phyloP scores from a whole-genome alignment of 1,140 invertebrate genomes.

The Helicoverpa armigera region DNA sequence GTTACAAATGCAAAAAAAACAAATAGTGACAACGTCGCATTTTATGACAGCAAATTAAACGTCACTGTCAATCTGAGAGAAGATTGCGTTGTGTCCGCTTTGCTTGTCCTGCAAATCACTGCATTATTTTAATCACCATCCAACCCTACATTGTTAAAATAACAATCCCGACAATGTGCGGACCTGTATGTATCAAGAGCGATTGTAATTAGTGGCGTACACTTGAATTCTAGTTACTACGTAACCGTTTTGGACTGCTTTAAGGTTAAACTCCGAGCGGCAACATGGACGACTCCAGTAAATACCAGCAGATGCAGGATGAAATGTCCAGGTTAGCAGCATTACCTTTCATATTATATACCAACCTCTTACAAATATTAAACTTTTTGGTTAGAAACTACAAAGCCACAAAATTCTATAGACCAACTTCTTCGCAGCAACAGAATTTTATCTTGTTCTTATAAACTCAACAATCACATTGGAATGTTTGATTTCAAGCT shows the following conservation, averaged over 20 bases:
- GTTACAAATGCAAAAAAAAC: too few species aligned
- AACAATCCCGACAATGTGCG: slow-evolving; percentile 48
- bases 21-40: too few species aligned
- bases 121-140: neutral
- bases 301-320: slow-evolving; percentile 92
- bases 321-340: slow-evolving; percentile 91
- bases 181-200: slow-evolving; percentile 66
- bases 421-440: too few species aligned
- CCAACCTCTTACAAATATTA: too few species aligned
- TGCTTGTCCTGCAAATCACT: neutral
- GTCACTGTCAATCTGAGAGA: too few species aligned
- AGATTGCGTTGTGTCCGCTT: too few species aligned
- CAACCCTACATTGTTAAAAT: slow-evolving; percentile 1
- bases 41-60: too few species aligned
- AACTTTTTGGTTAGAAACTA: too few species aligned
- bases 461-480: too few species aligned
- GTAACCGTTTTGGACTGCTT: slow-evolving; percentile 81
- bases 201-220: slow-evolving; percentile 49
- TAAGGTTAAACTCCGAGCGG: slow-evolving; percentile 72
- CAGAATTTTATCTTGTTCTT: too few species aligned
- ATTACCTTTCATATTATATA: neutral
- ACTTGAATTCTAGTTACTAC: slow-evolving; percentile 53
- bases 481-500: too few species aligned
- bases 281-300: slow-evolving; percentile 84
- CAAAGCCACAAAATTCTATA: too few species aligned